These are phyloP conservation scores for Xestia ashworthii DNA, from an alignment of 2,888 invertebrate species.

Conservation along the genomic window DNA sequence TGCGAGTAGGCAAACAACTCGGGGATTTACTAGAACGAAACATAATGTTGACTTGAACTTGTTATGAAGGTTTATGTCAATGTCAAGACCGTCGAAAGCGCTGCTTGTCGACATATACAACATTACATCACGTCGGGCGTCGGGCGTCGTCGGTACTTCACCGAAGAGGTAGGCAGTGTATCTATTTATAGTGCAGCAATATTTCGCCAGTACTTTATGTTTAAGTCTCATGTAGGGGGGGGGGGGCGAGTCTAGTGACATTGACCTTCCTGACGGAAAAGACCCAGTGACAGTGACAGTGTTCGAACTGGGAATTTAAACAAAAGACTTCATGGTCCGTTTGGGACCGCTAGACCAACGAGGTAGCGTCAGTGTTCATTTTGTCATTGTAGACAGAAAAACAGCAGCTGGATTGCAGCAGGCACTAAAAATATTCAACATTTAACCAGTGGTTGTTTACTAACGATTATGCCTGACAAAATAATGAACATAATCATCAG, in stretches of 20 bases:
- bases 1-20: neutral
- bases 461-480: neutral
- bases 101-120: neutral
- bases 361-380: neutral
- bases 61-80: slow-evolving; percentile 1
- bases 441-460: neutral
- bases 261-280: neutral
- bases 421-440: neutral
- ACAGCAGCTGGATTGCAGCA: neutral
- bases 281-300: neutral
- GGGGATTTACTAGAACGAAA: slow-evolving; percentile 10
- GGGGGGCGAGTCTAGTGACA: neutral
- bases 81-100: slow-evolving; percentile 12
- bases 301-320: neutral
- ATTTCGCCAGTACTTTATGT: neutral
- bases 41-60: slow-evolving; percentile 1
- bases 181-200: neutral
- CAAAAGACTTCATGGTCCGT: neutral
- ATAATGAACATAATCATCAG: neutral
- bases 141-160: no score
- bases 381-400: neutral
- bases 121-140: neutral
- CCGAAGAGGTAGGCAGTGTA: neutral
- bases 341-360: neutral
- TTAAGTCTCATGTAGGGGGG: neutral